Percentiles rank a stretch among this genome's conserved stretches.
Conservation (phyloP, 2,113 vertebrate species). For the Lophochroa leadbeateri region DNA sequence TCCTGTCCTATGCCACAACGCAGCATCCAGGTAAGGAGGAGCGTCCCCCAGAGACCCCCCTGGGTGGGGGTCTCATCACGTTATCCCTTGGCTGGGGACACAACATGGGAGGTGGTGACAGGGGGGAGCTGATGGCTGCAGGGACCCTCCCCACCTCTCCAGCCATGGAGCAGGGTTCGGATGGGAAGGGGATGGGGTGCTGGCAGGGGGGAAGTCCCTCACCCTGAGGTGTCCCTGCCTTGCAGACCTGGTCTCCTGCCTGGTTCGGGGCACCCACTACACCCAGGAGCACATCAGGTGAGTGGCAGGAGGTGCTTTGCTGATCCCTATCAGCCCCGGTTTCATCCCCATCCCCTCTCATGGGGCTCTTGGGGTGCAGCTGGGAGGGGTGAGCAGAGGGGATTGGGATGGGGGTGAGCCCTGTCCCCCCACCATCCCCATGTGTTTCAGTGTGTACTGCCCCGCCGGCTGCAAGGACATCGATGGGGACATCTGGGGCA, state of each 20-base stretch:
- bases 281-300: conserved; percentile 76
- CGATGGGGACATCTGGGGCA: conserved; percentile 86
- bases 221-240: neutral
- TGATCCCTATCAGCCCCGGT: neutral
- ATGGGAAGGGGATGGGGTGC: neutral
- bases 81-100: neutral
- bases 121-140: neutral
- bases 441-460: conserved; percentile 80
- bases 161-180: neutral
- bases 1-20: conserved; percentile 84
- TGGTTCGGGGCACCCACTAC: conserved; percentile 84
- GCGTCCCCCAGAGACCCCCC: neutral
- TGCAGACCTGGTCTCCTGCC: conserved; percentile 84
- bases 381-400: rapidly evolving
- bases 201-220: neutral
- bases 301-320: neutral
- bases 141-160: neutral
- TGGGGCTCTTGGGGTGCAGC: rapidly evolving
- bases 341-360: neutral
- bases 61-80: neutral
- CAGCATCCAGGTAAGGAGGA: conserved; percentile 77
- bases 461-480: conserved; percentile 84
- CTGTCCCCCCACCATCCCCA: neutral
- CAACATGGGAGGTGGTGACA: neutral
- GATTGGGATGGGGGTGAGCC: rapidly evolving